These are phyloP conservation scores for Typhlichthys eigenmanni DNA, from an alignment of 2,797 vertebrate genomes.

Conservation along the genomic window DNA sequence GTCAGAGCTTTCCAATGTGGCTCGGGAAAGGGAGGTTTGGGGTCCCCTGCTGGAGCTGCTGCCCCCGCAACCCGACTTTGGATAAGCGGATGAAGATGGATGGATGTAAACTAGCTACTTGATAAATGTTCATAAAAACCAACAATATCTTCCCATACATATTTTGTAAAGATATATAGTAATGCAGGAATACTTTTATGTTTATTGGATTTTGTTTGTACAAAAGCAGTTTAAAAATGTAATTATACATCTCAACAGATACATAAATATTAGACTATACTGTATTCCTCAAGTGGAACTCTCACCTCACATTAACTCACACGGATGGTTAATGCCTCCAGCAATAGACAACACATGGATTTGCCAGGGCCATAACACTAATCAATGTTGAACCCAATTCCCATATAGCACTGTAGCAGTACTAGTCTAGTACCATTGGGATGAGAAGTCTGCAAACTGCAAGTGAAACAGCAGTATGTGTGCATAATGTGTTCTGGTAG, in stretches of 20 bases:
- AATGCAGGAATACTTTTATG: too few relatives aligned
- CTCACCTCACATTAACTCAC: constrained; percentile 1
- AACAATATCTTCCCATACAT: too few relatives aligned
- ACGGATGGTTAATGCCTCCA: constrained; percentile 25
- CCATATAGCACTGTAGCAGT: not conserved
- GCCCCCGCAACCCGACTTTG: too few relatives aligned
- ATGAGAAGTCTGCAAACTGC: not conserved
- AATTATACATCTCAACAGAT: not conserved
- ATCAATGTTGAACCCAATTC: not conserved
- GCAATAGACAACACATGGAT: constrained; percentile 12
- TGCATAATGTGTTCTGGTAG: constrained; percentile 10
- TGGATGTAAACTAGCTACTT: too few relatives aligned
- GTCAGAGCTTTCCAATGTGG: too few relatives aligned
- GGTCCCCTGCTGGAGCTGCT: too few relatives aligned
- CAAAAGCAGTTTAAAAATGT: not conserved
- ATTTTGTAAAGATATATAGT: too few relatives aligned
- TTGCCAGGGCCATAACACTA: not conserved
- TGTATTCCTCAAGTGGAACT: not conserved
- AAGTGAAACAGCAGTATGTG: not conserved
- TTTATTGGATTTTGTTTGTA: not conserved
- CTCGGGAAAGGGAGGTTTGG: too few relatives aligned
- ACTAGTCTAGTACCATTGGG: not conserved
- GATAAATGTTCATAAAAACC: too few relatives aligned
- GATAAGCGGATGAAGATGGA: too few relatives aligned
- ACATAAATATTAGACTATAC: not conserved